These are phyloP conservation scores for Morone chrysops DNA, from an alignment of 2,113 vertebrate species.

Conservation along the genomic window DNA sequence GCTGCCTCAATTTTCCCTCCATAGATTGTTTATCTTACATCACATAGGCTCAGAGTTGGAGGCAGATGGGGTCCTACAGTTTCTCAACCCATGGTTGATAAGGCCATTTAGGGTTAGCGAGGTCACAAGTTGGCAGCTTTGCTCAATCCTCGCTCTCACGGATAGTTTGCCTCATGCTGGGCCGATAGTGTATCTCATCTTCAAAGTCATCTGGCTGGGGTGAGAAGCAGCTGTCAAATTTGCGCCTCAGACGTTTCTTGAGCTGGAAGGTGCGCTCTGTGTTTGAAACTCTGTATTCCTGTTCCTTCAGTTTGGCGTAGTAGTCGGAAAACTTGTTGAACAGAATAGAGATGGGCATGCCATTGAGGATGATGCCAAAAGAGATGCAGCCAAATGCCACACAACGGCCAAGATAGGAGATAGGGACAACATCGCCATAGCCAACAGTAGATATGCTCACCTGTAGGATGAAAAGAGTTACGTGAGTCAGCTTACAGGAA, in stretches of 20 bases:
- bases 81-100: slow-evolving; percentile 45
- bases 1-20: slow-evolving; percentile 27
- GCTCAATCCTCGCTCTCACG: slow-evolving; percentile 39
- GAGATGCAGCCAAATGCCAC: slow-evolving; percentile 92
- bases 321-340: slow-evolving; percentile 86
- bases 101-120: slow-evolving; percentile 64
- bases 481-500: not conserved
- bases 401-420: slow-evolving; percentile 87
- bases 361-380: slow-evolving; percentile 94
- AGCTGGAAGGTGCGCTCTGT: slow-evolving; percentile 82
- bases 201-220: slow-evolving; percentile 66
- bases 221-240: slow-evolving; percentile 74
- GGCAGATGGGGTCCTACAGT: slow-evolving; percentile 58
- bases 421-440: slow-evolving; percentile 90
- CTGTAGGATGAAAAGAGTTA: slow-evolving; percentile 71
- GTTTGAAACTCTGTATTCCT: slow-evolving; percentile 82
- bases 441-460: slow-evolving; percentile 95
- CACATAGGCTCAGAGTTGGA: slow-evolving; percentile 30
- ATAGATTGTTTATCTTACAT: slow-evolving; percentile 38
- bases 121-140: slow-evolving; percentile 14
- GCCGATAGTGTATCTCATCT: slow-evolving; percentile 71
- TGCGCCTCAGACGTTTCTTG: slow-evolving; percentile 78
- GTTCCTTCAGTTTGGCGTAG: slow-evolving; percentile 90
- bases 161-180: slow-evolving; percentile 44
- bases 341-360: slow-evolving; percentile 90